A percentile compares a stretch with the other conserved stretches of the same genome.
Conservation (phyloP, 2,888 invertebrate species). For the Taphrorychus bicolor region DNA sequence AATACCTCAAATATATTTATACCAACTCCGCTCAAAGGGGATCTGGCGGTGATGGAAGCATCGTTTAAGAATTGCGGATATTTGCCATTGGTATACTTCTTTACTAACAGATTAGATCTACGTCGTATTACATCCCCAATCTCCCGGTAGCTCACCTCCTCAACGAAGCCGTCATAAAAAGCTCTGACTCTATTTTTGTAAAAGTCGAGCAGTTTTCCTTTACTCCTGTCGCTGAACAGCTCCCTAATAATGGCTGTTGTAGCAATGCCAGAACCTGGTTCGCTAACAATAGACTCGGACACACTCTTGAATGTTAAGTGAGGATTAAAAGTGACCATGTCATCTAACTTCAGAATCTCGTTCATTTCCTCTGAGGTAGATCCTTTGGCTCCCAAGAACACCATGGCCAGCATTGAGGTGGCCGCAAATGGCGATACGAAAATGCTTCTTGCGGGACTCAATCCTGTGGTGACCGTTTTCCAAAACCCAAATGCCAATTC, state of each 20-base stretch:
- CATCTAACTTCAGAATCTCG: constrained; percentile 82
- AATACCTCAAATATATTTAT: constrained; percentile 80
- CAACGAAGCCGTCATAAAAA: constrained; percentile 86
- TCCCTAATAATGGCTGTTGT: constrained; percentile 83
- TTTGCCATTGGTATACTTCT: constrained; percentile 79
- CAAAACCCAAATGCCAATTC: constrained; percentile 86
- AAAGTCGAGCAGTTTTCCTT: constrained; percentile 82
- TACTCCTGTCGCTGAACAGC: constrained; percentile 81
- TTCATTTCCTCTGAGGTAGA: constrained; percentile 91
- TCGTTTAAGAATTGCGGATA: constrained; percentile 79
- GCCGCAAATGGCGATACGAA: constrained; percentile 85
- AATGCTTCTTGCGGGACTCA: constrained; percentile 79
- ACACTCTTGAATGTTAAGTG: constrained; percentile 87
- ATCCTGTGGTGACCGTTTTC: constrained; percentile 73
- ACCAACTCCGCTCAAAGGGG: constrained; percentile 81
- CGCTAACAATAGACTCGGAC: constrained; percentile 76
- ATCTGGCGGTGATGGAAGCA: constrained; percentile 73
- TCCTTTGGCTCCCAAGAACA: constrained; percentile 86
- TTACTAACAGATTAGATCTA: constrained; percentile 80
- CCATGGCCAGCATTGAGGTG: constrained; percentile 88
- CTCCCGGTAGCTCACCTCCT: constrained; percentile 82
- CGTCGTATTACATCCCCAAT: constrained; percentile 84
- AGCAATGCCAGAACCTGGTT: constrained; percentile 74
- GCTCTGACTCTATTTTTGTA: constrained; percentile 88
- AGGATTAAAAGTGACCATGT: constrained; percentile 90